Evolutionary conservation across 2,113 vertebrate genomes (phyloP).

Genomic region (Chiloscyllium plagiosum): DNA sequence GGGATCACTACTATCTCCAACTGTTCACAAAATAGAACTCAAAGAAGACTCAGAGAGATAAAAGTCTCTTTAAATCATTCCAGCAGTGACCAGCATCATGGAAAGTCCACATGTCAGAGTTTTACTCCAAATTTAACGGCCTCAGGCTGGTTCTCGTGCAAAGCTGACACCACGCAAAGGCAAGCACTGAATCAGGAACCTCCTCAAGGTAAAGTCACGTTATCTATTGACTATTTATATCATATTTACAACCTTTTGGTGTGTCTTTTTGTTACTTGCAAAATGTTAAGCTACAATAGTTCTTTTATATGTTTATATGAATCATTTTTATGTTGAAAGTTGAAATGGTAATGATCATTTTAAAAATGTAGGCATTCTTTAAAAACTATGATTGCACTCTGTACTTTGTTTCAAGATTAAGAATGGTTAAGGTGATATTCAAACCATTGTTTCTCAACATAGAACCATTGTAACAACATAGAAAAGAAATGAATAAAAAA

Average conservation of each 20-base stretch:
- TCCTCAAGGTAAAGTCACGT: conserved; percentile 8
- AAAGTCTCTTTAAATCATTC: conserved; percentile 28
- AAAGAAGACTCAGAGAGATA: neutral
- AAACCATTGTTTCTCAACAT: neutral
- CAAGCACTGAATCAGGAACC: neutral
- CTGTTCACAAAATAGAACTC: conserved; percentile 21
- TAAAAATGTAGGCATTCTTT: neutral
- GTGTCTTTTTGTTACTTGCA: neutral
- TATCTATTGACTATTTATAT: neutral
- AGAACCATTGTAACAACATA: neutral
- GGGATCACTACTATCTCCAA: neutral
- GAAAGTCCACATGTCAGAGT: neutral
- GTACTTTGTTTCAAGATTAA: neutral
- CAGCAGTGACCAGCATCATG: conserved; percentile 5
- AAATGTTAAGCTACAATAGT: neutral
- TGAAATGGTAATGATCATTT: neutral
- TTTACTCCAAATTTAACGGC: neutral
- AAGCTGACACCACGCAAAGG: neutral
- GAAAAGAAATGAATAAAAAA: neutral
- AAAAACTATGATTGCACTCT: neutral
- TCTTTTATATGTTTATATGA: neutral
- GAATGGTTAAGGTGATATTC: neutral
- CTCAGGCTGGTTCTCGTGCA: conserved; percentile 27
- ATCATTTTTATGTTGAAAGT: neutral
- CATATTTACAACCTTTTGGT: neutral